phyloP scores from a whole-genome alignment of 2,888 invertebrate species.

The Caenorhabditis wallacei region DNA sequence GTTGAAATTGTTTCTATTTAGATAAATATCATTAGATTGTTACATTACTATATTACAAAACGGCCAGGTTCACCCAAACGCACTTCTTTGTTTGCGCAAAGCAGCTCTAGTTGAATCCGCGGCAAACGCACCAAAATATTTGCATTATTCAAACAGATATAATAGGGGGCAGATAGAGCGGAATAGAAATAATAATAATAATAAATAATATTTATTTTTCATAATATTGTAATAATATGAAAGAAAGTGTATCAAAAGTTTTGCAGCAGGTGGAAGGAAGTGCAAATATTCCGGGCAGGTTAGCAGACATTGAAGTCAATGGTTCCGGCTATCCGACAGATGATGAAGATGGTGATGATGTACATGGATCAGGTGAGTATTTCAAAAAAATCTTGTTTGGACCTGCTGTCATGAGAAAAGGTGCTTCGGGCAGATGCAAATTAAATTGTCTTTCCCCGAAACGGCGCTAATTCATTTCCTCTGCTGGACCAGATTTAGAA shows the following conservation, averaged over 20 bases:
- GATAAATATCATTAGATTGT: slow-evolving; percentile 19
- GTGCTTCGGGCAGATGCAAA: slow-evolving; percentile 50
- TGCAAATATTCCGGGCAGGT: slow-evolving; percentile 50
- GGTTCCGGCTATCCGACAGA: slow-evolving; percentile 73
- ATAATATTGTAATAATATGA: slow-evolving; percentile 15
- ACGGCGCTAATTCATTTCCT: slow-evolving; percentile 45
- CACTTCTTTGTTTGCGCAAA: slow-evolving; percentile 56
- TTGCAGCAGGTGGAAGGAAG: slow-evolving; percentile 68
- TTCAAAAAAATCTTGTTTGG: neutral
- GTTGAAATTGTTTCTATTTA: slow-evolving; percentile 11
- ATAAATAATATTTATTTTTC: slow-evolving; percentile 25
- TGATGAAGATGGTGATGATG: slow-evolving; percentile 75
- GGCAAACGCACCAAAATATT: slow-evolving; percentile 56
- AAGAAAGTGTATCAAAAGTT: slow-evolving; percentile 31
- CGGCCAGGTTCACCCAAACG: slow-evolving; percentile 19
- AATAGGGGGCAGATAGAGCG: slow-evolving; percentile 25
- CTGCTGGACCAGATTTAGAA: slow-evolving; percentile 14
- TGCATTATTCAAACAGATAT: slow-evolving; percentile 62
- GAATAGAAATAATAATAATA: slow-evolving; percentile 32
- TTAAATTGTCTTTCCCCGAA: slow-evolving; percentile 34
- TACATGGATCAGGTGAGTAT: slow-evolving; percentile 65
- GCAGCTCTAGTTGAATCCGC: slow-evolving; percentile 47
- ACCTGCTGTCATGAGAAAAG: slow-evolving; percentile 9
- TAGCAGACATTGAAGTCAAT: slow-evolving; percentile 63
- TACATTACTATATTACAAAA: slow-evolving; percentile 33